phyloP scores from a whole-genome alignment of 2,113 vertebrate species.

The Elephas maximus region DNA sequence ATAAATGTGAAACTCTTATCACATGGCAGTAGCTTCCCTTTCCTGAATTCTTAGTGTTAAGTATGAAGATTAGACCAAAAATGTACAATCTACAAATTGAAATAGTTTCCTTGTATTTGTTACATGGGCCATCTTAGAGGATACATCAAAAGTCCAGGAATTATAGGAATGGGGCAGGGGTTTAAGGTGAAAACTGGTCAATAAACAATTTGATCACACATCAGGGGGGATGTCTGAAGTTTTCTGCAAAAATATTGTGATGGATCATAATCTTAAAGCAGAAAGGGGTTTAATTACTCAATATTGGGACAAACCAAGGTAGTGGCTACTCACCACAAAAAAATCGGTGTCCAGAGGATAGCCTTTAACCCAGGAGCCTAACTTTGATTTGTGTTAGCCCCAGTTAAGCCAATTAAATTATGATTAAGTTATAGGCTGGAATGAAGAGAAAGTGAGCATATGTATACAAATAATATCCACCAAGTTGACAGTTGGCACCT shows the following conservation, averaged over 20 bases:
- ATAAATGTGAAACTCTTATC: too few relatives aligned
- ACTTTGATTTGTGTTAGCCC: slow-evolving; percentile 21
- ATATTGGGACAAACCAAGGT: neutral
- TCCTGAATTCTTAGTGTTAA: neutral
- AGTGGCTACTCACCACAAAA: neutral
- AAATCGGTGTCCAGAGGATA: neutral
- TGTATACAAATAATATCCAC: neutral
- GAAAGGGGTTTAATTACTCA: neutral
- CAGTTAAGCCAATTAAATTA: neutral
- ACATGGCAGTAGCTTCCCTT: too few relatives aligned
- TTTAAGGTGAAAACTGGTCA: neutral
- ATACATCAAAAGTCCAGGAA: neutral
- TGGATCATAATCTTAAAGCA: neutral
- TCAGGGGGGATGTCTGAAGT: neutral
- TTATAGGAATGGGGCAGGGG: neutral
- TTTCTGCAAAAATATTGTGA: neutral
- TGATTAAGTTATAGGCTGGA: neutral
- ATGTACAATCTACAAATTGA: neutral
- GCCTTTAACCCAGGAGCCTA: neutral
- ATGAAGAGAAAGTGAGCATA: neutral
- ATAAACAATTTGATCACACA: neutral
- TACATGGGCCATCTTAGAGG: neutral
- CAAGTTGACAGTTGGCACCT: neutral
- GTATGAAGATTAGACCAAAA: neutral
- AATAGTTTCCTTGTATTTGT: neutral